phyloP scores from a whole-genome alignment of 2,888 invertebrate genomes.

The Lepidocyrtoides sp. region DNA sequence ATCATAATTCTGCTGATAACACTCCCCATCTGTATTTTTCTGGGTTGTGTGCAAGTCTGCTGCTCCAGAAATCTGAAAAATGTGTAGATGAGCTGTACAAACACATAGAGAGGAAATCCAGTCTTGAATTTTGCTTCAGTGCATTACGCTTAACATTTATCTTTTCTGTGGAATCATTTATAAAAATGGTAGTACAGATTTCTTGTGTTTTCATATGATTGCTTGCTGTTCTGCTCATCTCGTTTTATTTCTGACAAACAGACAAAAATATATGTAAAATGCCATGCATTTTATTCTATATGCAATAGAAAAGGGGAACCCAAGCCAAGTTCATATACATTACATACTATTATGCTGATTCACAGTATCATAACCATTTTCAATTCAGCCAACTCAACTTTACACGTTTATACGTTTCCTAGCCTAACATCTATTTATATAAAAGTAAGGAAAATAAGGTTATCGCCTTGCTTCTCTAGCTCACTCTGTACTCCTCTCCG shows the following conservation, averaged over 20 bases:
- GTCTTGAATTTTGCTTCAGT: constrained; percentile 5
- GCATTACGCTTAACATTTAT: constrained; percentile 54
- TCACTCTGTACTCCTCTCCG: not conserved
- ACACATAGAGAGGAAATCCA: constrained; percentile 35
- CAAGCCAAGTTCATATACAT: constrained; percentile 25
- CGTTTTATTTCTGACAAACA: not conserved
- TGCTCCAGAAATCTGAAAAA: constrained; percentile 44
- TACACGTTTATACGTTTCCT: not conserved
- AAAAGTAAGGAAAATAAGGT: not conserved
- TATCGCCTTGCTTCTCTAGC: not conserved
- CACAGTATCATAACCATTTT: constrained; percentile 7
- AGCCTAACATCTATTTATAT: not conserved
- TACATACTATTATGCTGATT: constrained; percentile 49
- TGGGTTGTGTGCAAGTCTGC: too few relatives aligned
- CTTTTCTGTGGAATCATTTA: constrained; percentile 37
- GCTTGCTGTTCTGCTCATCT: not conserved
- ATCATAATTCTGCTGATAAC: not conserved
- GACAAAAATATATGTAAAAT: not conserved
- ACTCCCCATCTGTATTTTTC: not conserved
- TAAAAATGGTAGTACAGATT: too few relatives aligned
- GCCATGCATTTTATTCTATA: not conserved
- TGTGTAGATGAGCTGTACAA: constrained; percentile 42
- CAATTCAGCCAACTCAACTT: constrained; percentile 8
- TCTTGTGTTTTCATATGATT: not conserved
- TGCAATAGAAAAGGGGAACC: not conserved